Base-by-base conservation (phyloP, 2,113 vertebrate species). In the Notarius lentiginosus region DNA sequence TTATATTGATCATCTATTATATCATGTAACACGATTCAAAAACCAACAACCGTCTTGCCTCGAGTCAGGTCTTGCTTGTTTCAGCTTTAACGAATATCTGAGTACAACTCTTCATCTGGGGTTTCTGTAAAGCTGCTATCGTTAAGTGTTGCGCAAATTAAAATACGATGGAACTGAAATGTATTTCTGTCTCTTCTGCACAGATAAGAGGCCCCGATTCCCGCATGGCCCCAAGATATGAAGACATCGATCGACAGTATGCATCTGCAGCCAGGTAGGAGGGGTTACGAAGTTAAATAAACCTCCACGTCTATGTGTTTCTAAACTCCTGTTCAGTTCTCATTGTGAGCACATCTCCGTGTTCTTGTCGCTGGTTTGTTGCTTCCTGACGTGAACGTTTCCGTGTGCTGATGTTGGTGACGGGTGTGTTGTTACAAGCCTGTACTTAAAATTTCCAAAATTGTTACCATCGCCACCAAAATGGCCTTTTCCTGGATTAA, bases 141-240 rank as follows among this genome's bases (percentile, higher is more conserved):
- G 24, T 55, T 77, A n/a, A 14, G 7, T 15, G 18, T 49, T 11
- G 73, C 0, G 11, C 3, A 18, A 30, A 55, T 56, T 41, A 56
- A 55, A 55, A 27, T 8, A 0, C 14, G 60, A 60, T 11, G 14
- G 24, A 20, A 79, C 17, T 27, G 24, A 56, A 56, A 41, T 79
- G 15, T 18, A 34, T 58, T 34, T 82, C 66, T 22, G 82, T 88
- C 82, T 61, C 34, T 55, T 82, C 55, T 11, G 85, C 94, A 14
- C 95, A 99, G 97, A 95, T 96, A 90, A 97, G 96, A 93, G 94
- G 94, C 89, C 94, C 95, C 73, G 97, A 98, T 68, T 91, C 94
- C 24, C 95, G 91, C 8, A 87, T 92, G 0, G 94, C 92, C 73
- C 94, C 95, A 47, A 94, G 90, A 79, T 97, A 96, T 6, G 96